Evolutionary conservation across 1,140 invertebrate genomes (phyloP), one percentile per base, ranked within the genome.

Genomic region (Papilio dardanus): DNA sequence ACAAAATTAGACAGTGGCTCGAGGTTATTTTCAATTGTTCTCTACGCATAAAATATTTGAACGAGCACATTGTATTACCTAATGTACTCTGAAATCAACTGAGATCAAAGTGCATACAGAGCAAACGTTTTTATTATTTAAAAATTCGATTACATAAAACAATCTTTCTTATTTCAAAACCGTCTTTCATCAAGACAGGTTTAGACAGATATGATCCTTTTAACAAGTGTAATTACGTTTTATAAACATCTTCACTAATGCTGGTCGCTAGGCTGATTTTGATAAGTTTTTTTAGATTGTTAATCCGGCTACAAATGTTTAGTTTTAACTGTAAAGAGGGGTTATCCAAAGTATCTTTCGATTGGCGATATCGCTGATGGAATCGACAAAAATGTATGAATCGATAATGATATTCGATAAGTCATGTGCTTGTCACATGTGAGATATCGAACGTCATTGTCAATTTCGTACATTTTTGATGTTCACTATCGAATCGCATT

Each of bases 21-120:
- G 54, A 62, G 24, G 54, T 62, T 62, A 62, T 62, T 62, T 62
- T 62, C 54, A 62, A 62, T 62, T 62, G 54, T 62, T 62, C 24
- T 28, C 12, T 14, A 28, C 21, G 54, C 54, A 1, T 62, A 3
- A n/a, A 62, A 30, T 30, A 62, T 62, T 28, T 14, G 54, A 28
- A 28, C 54, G 54, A 30, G 24, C 12, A 14, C 54, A 4, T 62
- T 62, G 10, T 62, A 28, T 62, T 62, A 28, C 24, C 24, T 62
- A 62, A 62, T 62, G 54, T 62, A 62, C 54, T 28, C 21, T 28
- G 3, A 62, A 62, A 62, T 62, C 54, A 62, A 62, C 24, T 14
- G 54, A 62, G 54, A 62, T 62, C 54, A 62, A 54, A 54, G 21
- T 54, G 21, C 50, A 24, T 2, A 12, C 50, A 54, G 24, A 30